Evolutionary conservation across 2,888 invertebrate genomes (phyloP).

Genomic region (Nomada lathburiana): DNA sequence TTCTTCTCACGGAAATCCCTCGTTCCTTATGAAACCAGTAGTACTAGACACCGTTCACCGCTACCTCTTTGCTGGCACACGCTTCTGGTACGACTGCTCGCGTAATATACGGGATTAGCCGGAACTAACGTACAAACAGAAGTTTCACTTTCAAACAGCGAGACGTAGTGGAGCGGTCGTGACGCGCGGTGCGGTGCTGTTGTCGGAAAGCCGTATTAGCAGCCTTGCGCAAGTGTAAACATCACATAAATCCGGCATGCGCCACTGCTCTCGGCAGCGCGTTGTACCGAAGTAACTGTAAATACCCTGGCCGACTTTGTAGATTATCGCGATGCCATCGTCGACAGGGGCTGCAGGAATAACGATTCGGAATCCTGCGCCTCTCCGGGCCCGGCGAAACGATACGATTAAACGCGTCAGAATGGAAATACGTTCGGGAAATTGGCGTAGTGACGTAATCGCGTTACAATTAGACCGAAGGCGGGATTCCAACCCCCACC

Average conservation of each 20-base stretch:
- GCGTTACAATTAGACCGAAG: slow-evolving; percentile 8
- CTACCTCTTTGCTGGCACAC: slow-evolving; percentile 26
- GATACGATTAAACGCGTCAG: slow-evolving; percentile 11
- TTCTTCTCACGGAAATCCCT: slow-evolving; percentile 21
- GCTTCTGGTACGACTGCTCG: slow-evolving; percentile 49
- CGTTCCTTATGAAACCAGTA: slow-evolving; percentile 20
- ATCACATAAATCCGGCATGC: slow-evolving; percentile 79
- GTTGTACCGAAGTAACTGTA: slow-evolving; percentile 66
- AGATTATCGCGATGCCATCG: slow-evolving; percentile 70
- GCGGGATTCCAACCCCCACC: neutral
- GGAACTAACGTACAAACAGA: slow-evolving; percentile 81
- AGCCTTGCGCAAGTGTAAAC: slow-evolving; percentile 81
- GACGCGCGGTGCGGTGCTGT: slow-evolving; percentile 71
- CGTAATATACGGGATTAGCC: slow-evolving; percentile 82
- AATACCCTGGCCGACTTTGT: slow-evolving; percentile 72
- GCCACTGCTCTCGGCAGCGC: slow-evolving; percentile 53
- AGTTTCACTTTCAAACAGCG: slow-evolving; percentile 82
- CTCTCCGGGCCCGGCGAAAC: neutral
- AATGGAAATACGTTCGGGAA: neutral
- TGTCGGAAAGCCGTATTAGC: slow-evolving; percentile 82
- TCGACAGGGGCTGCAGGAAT: slow-evolving; percentile 52
- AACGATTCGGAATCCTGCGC: slow-evolving; percentile 22
- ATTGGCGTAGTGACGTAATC: slow-evolving; percentile 4
- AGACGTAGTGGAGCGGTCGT: slow-evolving; percentile 72
- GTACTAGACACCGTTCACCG: slow-evolving; percentile 1